Percentiles rank a stretch among this genome's conserved stretches.
Evolutionary conservation across 2,888 invertebrate genomes (phyloP).

Genomic region (Thysanoteuthis rhombus): DNA sequence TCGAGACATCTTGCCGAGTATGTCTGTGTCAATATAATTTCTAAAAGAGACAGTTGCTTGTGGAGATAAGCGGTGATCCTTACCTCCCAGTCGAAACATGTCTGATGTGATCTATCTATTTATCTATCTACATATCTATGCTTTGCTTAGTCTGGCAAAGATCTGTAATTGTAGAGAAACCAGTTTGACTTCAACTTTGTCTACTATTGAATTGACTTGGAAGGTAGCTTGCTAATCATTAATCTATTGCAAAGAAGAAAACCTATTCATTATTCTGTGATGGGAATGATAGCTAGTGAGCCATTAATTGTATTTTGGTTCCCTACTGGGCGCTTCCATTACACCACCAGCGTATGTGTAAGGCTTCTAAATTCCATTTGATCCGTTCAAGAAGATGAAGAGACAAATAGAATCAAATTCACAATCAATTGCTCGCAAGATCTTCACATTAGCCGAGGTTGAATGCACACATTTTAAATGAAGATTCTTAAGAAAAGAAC

Average conservation of each 20-base stretch:
- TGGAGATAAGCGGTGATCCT: too few species aligned
- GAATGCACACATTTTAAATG: not conserved
- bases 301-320: not conserved
- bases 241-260: not conserved
- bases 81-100: too few species aligned
- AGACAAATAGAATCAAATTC: not conserved
- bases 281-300: not conserved
- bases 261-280: not conserved
- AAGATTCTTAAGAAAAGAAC: too few species aligned
- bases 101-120: too few species aligned
- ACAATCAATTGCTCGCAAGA: not conserved
- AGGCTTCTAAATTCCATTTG: not conserved
- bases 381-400: not conserved
- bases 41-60: too few species aligned
- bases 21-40: too few species aligned
- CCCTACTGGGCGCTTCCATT: not conserved
- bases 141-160: not conserved
- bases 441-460: not conserved
- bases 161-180: not conserved
- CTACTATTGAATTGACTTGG: not conserved
- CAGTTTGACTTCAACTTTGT: not conserved
- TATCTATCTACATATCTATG: too few species aligned
- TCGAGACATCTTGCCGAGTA: too few species aligned
- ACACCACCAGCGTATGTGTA: not conserved
- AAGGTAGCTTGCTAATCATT: not conserved